Percentiles rank a stretch among this genome's conserved stretches.
These are phyloP conservation scores for Neodon shergylaensis DNA, from an alignment of 2,113 vertebrate genomes.

Conservation along the genomic window DNA sequence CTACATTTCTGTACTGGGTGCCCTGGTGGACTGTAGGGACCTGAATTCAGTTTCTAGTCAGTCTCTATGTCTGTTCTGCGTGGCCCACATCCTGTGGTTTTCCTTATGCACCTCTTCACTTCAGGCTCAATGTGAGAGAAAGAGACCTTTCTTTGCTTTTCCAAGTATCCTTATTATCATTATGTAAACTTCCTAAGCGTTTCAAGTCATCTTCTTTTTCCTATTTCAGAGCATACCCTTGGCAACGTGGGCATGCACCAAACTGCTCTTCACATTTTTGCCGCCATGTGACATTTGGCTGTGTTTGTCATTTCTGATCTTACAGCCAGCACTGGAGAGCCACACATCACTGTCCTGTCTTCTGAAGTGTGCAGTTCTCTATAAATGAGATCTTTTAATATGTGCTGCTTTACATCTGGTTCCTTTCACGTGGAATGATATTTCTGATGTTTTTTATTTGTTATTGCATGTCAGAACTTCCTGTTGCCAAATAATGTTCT, in stretches of 20 bases:
- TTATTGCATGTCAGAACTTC: background rate
- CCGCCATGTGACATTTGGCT: background rate
- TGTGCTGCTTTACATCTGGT: too few relatives aligned
- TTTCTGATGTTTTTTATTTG: background rate
- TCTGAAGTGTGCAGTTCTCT: background rate
- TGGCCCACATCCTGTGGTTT: background rate
- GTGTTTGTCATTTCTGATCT: background rate
- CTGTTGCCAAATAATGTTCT: too few relatives aligned
- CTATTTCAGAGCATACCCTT: background rate
- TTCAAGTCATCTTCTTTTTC: background rate
- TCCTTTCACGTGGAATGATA: background rate
- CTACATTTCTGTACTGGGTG: background rate
- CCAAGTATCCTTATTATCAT: too few relatives aligned
- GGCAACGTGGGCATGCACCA: background rate
- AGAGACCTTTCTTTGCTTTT: background rate
- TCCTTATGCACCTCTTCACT: background rate
- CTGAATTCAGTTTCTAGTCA: background rate
- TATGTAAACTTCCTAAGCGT: background rate
- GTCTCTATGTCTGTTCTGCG: fast-evolving
- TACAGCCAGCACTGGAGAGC: background rate
- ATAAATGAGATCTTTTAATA: background rate
- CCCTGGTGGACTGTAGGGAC: too few relatives aligned
- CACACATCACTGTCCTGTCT: background rate
- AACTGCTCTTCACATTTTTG: background rate
- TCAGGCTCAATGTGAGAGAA: background rate